These are phyloP conservation scores for Channa argus DNA, from an alignment of 2,113 vertebrate genomes.

Conservation along the genomic window DNA sequence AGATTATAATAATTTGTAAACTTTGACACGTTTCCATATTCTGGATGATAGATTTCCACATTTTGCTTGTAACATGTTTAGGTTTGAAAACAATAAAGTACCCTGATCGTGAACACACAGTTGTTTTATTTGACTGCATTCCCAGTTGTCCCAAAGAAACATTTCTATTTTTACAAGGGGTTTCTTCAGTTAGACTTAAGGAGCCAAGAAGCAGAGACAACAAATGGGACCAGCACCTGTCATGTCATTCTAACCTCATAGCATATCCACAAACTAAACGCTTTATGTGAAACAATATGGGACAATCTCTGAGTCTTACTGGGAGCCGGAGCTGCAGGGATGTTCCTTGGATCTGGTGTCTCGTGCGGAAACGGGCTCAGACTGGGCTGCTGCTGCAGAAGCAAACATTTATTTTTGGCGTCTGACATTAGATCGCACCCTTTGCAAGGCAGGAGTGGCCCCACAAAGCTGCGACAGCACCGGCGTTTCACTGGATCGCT, in stretches of 20 bases:
- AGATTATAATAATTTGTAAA: not conserved
- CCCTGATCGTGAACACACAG: constrained; percentile 18
- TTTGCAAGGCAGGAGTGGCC: constrained; percentile 38
- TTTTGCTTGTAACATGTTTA: constrained; percentile 30
- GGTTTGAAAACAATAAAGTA: constrained; percentile 67
- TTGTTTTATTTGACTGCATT: not conserved
- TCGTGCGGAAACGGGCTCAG: constrained; percentile 1
- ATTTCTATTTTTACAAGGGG: constrained; percentile 34
- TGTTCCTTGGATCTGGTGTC: constrained; percentile 15
- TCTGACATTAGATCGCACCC: constrained; percentile 78
- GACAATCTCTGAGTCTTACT: not conserved
- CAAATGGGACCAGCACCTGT: constrained; percentile 42
- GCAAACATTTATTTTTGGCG: constrained; percentile 84
- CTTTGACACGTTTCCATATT: not conserved
- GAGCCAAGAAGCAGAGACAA: not conserved
- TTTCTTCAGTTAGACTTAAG: constrained; percentile 23
- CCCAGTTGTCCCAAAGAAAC: not conserved
- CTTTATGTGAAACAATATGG: not conserved
- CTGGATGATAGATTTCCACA: not conserved
- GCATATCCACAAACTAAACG: not conserved
- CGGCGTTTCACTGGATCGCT: not conserved
- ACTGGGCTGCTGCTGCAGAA: constrained; percentile 25
- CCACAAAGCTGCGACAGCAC: not conserved
- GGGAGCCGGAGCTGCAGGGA: constrained; percentile 15
- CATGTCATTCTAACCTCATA: constrained; percentile 15